Percentiles rank a stretch among this genome's conserved stretches.
Conservation (phyloP, 64 coral and sea anemone genomes). For the Pocillopora damicornis region DNA sequence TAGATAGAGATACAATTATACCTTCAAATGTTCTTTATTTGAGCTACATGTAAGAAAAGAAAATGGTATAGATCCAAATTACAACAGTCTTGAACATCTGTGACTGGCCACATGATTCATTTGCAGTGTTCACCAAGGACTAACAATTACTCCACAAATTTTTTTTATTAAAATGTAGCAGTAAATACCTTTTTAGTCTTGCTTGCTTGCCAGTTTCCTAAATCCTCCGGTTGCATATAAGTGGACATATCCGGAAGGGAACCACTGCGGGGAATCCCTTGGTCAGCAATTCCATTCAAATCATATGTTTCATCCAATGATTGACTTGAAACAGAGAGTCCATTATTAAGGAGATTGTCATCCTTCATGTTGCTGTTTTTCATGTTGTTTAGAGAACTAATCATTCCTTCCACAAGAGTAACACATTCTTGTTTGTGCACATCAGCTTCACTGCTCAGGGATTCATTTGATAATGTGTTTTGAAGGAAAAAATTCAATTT, state of each 20-base stretch:
- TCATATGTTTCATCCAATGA: constrained; percentile 62
- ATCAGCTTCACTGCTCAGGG: constrained; percentile 63
- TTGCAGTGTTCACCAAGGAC: no score
- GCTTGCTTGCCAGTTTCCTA: constrained; percentile 6
- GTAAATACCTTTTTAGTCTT: constrained; percentile 15
- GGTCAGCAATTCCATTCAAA: constrained; percentile 43
- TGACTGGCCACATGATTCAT: no score
- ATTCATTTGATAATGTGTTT: constrained; percentile 61
- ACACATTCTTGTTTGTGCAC: constrained; percentile 71
- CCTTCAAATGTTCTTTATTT: no score
- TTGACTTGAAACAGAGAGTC: constrained; percentile 74
- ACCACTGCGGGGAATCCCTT: constrained; percentile 67
- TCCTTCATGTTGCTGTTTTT: constrained; percentile 30
- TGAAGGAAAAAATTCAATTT: constrained; percentile 73
- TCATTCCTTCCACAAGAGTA: constrained; percentile 44
- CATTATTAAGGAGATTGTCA: constrained; percentile 53
- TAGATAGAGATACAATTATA: no score
- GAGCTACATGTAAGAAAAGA: no score
- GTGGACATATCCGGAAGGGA: constrained; percentile 77
- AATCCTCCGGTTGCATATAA: not conserved
- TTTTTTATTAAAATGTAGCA: not conserved
- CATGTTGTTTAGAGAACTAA: constrained; percentile 44
- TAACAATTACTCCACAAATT: not conserved
- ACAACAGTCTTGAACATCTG: no score
- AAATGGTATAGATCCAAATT: no score